Percentiles rank a stretch among this genome's conserved stretches.
These are phyloP conservation scores for Stenodema calcarata DNA, from an alignment of 2,888 invertebrate species.

Conservation along the genomic window DNA sequence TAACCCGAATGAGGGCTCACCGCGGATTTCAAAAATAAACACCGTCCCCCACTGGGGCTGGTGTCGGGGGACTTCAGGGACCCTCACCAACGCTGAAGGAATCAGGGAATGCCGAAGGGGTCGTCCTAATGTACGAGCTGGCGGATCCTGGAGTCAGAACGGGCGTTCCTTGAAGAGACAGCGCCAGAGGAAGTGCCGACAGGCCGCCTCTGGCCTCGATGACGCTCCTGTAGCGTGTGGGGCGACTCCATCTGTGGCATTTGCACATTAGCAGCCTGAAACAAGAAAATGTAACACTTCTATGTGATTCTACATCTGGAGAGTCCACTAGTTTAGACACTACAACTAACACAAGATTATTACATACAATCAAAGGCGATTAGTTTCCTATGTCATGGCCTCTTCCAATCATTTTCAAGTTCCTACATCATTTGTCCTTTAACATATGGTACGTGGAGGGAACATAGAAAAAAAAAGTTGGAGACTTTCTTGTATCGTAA, in stretches of 20 bases:
- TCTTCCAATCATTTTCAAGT: too few relatives aligned
- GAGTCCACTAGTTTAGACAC: too few relatives aligned
- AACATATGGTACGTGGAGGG: too few relatives aligned
- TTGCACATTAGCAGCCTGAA: constrained; percentile 71
- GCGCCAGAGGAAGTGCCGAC: constrained; percentile 76
- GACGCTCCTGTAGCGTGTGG: constrained; percentile 61
- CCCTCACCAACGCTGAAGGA: constrained; percentile 47
- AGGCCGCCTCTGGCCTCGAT: constrained; percentile 73
- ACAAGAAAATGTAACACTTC: too few relatives aligned
- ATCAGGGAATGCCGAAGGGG: constrained; percentile 52
- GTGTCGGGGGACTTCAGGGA: constrained; percentile 28
- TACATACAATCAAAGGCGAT: too few relatives aligned
- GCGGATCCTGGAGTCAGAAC: constrained; percentile 51
- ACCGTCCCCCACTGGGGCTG: constrained; percentile 37
- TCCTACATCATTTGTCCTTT: too few relatives aligned
- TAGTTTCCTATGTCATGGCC: too few relatives aligned
- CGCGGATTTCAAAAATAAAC: constrained; percentile 21
- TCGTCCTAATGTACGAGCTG: constrained; percentile 49
- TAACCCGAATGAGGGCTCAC: neutral
- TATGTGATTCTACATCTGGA: too few relatives aligned
- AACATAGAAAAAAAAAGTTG: too few relatives aligned
- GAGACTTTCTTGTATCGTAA: too few relatives aligned
- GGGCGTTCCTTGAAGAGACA: constrained; percentile 75
- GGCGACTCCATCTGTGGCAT: constrained; percentile 67
- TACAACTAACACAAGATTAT: too few relatives aligned